Conservation (phyloP, 1,140 invertebrate species). For the Drosophila kanapiae region DNA sequence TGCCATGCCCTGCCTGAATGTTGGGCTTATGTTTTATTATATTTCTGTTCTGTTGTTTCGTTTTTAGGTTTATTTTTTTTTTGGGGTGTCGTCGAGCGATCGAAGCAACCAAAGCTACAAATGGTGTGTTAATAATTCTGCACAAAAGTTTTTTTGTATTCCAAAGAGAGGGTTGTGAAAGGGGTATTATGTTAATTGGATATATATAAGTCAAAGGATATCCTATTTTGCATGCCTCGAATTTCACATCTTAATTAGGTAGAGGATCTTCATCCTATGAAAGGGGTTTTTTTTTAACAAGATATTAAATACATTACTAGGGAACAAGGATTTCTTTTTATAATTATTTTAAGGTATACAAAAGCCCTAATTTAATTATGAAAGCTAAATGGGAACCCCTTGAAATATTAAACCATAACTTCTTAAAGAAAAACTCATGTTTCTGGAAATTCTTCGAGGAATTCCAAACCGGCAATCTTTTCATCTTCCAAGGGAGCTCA, state of each 20-base stretch:
- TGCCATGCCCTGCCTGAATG: conserved; percentile 56
- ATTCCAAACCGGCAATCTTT: conserved; percentile 6
- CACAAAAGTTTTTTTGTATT: conserved; percentile 13
- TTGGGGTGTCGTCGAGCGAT: conserved; percentile 40
- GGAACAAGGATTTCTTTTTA: neutral
- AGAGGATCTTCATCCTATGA: neutral
- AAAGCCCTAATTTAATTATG: too few species aligned
- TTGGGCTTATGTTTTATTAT: conserved; percentile 58
- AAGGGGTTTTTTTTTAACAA: neutral
- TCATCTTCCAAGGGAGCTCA: conserved; percentile 21
- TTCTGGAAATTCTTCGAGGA: neutral
- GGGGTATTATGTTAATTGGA: conserved; percentile 40
- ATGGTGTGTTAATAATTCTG: conserved; percentile 72
- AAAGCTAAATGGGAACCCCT: neutral
- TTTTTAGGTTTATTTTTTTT: conserved; percentile 19
- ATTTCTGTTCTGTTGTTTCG: conserved; percentile 36
- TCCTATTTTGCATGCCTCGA: neutral
- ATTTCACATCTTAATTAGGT: conserved; percentile 18
- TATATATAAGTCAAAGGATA: conserved; percentile 9
- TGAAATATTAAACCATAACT: neutral
- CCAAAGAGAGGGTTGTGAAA: conserved; percentile 15
- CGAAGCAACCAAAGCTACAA: conserved; percentile 34
- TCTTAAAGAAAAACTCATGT: neutral
- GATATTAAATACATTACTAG: neutral
- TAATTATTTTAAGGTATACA: neutral